These are phyloP conservation scores for Euplagia quadripunctaria DNA, from an alignment of 2,888 invertebrate species.

Conservation along the genomic window DNA sequence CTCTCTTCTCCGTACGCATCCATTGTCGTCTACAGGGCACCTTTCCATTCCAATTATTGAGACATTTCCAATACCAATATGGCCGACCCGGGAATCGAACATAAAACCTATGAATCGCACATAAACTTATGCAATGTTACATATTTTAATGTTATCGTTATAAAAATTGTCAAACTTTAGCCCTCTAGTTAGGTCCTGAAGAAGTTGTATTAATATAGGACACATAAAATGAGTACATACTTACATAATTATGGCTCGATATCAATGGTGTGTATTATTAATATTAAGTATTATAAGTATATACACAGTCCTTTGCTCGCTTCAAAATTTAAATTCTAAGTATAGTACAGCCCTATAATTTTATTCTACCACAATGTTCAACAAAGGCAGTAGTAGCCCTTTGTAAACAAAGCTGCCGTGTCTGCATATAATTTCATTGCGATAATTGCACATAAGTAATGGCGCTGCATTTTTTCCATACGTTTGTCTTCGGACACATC, in stretches of 20 bases:
- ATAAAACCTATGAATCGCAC: too few species aligned
- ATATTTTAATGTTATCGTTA: too few species aligned
- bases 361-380: constrained; percentile 1
- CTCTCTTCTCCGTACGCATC: too few species aligned
- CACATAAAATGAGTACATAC: not conserved
- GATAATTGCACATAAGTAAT: constrained; percentile 33
- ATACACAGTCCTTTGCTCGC: too few species aligned
- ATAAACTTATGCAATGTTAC: too few species aligned
- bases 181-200: not conserved
- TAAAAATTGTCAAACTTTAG: not conserved
- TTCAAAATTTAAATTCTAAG: not conserved
- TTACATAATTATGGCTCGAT: too few species aligned
- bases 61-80: too few species aligned
- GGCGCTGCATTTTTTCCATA: constrained; percentile 24
- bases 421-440: constrained; percentile 29
- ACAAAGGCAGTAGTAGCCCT: not conserved
- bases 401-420: constrained; percentile 34
- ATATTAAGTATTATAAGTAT: too few species aligned
- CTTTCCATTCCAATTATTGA: too few species aligned
- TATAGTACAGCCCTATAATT: not conserved
- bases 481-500: constrained; percentile 29
- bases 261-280: too few species aligned
- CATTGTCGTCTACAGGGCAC: too few species aligned
- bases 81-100: too few species aligned
- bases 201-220: not conserved